phyloP scores from a whole-genome alignment of 92 coral and sea anemone species.

The Heteractis magnifica region DNA sequence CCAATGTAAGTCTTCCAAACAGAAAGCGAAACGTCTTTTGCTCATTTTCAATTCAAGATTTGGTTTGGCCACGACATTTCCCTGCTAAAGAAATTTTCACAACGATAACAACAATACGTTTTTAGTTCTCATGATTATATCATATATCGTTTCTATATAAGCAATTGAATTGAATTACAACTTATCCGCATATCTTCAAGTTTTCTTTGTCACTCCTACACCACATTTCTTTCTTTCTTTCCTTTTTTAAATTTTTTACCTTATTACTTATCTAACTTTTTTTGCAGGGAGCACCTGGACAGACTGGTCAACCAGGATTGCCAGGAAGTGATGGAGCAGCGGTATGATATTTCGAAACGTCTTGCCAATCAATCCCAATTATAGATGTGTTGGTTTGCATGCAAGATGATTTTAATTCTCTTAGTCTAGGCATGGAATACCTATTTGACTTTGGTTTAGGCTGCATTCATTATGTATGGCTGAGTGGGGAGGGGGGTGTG shows the following conservation, averaged over 20 bases:
- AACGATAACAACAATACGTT: background rate
- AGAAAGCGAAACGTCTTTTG: background rate
- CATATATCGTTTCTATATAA: too few relatives aligned
- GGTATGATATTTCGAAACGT: conserved; percentile 34
- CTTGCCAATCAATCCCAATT: background rate
- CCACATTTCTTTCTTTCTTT: background rate
- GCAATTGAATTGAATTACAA: too few relatives aligned
- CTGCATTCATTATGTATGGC: too few relatives aligned
- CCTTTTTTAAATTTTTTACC: background rate
- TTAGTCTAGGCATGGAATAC: background rate
- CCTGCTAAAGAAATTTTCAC: too few relatives aligned
- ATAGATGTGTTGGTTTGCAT: background rate
- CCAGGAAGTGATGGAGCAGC: conserved; percentile 76
- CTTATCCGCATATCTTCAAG: too few relatives aligned
- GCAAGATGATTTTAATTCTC: too few relatives aligned
- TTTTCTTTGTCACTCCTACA: background rate
- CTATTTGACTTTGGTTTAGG: too few relatives aligned
- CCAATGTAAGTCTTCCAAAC: conserved; percentile 12
- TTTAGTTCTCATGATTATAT: background rate
- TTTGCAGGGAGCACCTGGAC: conserved; percentile 76
- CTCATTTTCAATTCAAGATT: background rate
- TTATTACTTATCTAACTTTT: background rate
- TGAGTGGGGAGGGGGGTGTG: too few relatives aligned
- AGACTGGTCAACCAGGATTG: conserved; percentile 61
- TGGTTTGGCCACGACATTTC: too few relatives aligned